Percentiles rank a stretch among this genome's conserved stretches.
phyloP scores from a whole-genome alignment of 1,140 invertebrate species.

The Drosophila persimilis region DNA sequence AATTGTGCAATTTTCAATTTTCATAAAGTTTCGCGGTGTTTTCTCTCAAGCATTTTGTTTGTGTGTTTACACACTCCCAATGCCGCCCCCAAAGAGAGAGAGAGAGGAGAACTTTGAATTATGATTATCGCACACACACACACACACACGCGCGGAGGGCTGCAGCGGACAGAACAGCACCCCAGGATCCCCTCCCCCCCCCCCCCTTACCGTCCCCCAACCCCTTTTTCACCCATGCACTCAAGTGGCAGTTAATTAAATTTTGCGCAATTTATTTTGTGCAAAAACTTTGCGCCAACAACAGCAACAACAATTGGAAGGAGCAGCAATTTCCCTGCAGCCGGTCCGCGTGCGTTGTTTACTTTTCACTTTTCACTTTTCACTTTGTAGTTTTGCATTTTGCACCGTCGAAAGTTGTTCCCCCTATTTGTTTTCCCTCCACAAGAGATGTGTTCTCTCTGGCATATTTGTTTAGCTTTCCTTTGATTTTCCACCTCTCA shows the following conservation, averaged over 20 bases:
- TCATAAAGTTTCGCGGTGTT: slow-evolving; percentile 75
- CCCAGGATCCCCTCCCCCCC: too few species aligned
- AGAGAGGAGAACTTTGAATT: slow-evolving; percentile 65
- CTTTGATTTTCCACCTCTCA: too few species aligned
- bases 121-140: slow-evolving; percentile 72
- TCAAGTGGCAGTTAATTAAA: slow-evolving; percentile 79
- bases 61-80: slow-evolving; percentile 35
- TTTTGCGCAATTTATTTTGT: slow-evolving; percentile 78
- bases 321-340: too few species aligned
- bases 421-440: slow-evolving; percentile 37
- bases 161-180: slow-evolving; percentile 51
- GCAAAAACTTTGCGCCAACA: slow-evolving; percentile 61
- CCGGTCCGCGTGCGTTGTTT: slow-evolving; percentile 53
- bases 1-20: slow-evolving; percentile 79
- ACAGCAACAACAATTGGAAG: slow-evolving; percentile 52
- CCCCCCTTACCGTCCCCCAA: background rate
- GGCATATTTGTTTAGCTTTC: background rate
- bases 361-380: slow-evolving; percentile 76
- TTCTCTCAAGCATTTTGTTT: slow-evolving; percentile 45
- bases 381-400: slow-evolving; percentile 76
- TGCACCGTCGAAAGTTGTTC: slow-evolving; percentile 55
- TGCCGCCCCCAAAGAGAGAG: slow-evolving; percentile 14
- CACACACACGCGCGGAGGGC: slow-evolving; percentile 21
- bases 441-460: slow-evolving; percentile 12
- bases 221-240: slow-evolving; percentile 49